Evolutionary conservation across 2,113 vertebrate species (phyloP).

Genomic region (Daubentonia madagascariensis): DNA sequence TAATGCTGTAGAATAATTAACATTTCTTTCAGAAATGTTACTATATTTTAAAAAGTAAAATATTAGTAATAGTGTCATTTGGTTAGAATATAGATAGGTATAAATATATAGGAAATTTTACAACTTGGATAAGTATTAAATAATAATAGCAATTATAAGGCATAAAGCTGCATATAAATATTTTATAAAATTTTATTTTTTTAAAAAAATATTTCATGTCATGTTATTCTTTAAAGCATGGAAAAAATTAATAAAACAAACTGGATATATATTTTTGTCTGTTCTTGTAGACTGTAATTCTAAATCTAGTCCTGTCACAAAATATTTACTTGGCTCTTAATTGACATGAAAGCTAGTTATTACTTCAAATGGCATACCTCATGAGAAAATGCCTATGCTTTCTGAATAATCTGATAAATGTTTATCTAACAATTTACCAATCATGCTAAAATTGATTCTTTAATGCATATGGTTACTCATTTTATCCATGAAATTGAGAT

Average conservation of each 20-base stretch:
- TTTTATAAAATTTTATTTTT: neutral
- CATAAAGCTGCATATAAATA: neutral
- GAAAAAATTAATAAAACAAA: neutral
- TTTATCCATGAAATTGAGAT: neutral
- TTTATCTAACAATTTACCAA: neutral
- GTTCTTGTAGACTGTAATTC: neutral
- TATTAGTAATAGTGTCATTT: neutral
- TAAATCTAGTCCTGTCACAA: neutral
- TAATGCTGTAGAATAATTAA: neutral
- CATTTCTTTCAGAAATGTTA: neutral
- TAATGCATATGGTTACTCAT: neutral
- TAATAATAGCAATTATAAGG: neutral
- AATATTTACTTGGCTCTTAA: neutral
- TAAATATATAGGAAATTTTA: neutral
- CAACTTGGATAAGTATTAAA: neutral
- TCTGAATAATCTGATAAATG: neutral
- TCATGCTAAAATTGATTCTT: neutral
- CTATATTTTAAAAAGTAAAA: neutral
- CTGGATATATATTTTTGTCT: neutral
- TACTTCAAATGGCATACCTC: neutral
- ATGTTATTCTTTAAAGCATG: neutral
- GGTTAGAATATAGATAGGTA: neutral
- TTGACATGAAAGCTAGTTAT: neutral
- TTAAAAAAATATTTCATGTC: neutral
- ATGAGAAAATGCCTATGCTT: neutral